phyloP scores from a whole-genome alignment of 37 sponge, comb jelly and placozoan genomes.

The Ianthella basta region DNA sequence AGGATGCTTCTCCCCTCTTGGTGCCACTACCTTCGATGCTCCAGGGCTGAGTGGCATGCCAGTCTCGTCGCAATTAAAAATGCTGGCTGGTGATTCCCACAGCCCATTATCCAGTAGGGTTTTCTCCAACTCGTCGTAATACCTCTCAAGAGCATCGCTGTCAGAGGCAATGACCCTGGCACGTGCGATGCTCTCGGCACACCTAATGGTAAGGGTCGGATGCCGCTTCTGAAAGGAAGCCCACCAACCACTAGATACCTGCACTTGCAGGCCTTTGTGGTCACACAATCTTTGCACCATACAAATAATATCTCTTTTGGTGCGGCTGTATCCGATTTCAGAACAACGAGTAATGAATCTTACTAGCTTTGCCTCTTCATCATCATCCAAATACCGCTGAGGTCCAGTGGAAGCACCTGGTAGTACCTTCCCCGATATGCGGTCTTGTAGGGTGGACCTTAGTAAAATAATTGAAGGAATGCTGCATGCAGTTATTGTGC shows the following conservation, averaged over 20 bases:
- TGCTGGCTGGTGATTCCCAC: neutral
- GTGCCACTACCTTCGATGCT: slow-evolving; percentile 2
- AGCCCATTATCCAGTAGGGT: neutral
- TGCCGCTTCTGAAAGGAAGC: neutral
- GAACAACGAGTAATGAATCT: slow-evolving; percentile 1
- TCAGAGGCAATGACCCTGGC: neutral
- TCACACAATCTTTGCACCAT: neutral
- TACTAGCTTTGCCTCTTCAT: neutral
- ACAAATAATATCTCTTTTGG: neutral
- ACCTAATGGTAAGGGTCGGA: neutral
- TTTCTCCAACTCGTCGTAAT: neutral
- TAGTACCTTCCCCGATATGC: neutral
- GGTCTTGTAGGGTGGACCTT: slow-evolving; percentile 7
- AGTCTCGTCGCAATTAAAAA: slow-evolving; percentile 1
- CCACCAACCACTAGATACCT: neutral
- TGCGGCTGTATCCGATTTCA: neutral
- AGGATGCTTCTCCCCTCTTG: slow-evolving; percentile 2
- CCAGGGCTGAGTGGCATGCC: slow-evolving; percentile 2
- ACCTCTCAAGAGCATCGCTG: neutral
- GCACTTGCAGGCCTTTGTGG: slow-evolving; percentile 6
- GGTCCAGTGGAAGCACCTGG: slow-evolving; percentile 2
- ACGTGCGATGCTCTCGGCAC: neutral
- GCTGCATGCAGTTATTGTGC: slow-evolving; percentile 6
- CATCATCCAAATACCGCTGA: slow-evolving; percentile 1
- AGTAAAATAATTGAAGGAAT: neutral